These are phyloP conservation scores for Alosa alosa DNA, from an alignment of 2,113 vertebrate genomes.

Conservation along the genomic window DNA sequence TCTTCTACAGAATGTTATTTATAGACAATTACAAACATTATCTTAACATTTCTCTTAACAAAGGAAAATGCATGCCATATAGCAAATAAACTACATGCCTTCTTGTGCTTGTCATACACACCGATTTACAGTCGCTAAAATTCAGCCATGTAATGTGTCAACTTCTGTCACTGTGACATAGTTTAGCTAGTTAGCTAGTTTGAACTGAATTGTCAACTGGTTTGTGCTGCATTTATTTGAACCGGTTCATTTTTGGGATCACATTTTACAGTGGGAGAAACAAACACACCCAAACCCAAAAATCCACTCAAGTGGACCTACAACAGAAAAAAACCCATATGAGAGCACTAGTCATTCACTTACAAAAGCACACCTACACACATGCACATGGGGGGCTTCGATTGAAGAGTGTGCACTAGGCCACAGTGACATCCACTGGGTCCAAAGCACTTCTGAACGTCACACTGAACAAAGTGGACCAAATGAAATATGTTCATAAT, in stretches of 20 bases:
- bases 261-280: not conserved
- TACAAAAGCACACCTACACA: not conserved
- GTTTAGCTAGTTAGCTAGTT: too few species aligned
- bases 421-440: not conserved
- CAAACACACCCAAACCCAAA: constrained; percentile 36
- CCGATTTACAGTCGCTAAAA: not conserved
- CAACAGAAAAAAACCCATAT: not conserved
- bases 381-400: not conserved
- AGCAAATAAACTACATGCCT: not conserved
- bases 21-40: constrained; percentile 11
- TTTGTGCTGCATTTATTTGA: constrained; percentile 3
- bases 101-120: not conserved
- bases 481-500: not conserved
- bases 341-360: constrained; percentile 1
- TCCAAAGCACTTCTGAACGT: not conserved
- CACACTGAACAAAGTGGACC: not conserved
- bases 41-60: constrained; percentile 2
- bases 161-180: not conserved
- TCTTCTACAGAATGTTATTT: not conserved
- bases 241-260: not conserved
- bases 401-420: not conserved
- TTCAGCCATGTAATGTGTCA: constrained; percentile 18
- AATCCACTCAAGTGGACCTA: not conserved
- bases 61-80: not conserved
- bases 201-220: not conserved